Base-by-base conservation (phyloP, 2,888 invertebrate species). In the Drosophila diplacantha region DNA sequence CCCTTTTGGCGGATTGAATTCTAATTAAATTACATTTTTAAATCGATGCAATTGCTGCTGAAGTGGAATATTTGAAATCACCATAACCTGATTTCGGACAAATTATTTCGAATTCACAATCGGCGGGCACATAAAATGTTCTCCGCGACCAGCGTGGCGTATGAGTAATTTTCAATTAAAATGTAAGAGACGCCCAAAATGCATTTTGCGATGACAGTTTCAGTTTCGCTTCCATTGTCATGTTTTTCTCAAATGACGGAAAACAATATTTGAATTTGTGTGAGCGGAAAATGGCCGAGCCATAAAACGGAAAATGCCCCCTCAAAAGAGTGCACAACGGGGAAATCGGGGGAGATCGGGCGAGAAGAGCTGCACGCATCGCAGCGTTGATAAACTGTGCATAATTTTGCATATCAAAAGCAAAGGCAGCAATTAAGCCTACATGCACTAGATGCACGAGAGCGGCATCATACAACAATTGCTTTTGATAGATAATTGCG, bases 371-470 rank as follows among this genome's bases (percentile, higher is more conserved):
- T 37, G 57, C 44, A 55, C 39, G 67, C 67, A 55, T 60, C 69
- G 58, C 63, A 53, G 57, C 76, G 76, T 73, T 69, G 73, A 78
- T 81, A 79, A 71, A 75, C 79, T 70, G 64, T 69, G 76, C 69
- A 76, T 71, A 75, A 79, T 81, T 77, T 81, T 81, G 69, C 74
- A 76, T 76, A 76, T 81, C 70, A 79, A 76, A 72, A 71, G 75
- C 71, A 67, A 74, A 57, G 66, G 69, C 74, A 76, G 74, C 80
- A 78, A 78, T 78, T 78, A 81, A 78, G 69, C 74, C 70, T 71
- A 62, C 74, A 74, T 56, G 43, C 55, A 55, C 56, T 64, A 58
- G 66, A 58, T 56, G 51, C 52, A 47, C 41, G 41, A 49, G 46
- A 52, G 68, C 44, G 29, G 54, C 54, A 41, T 54, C 53, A 50